Evolutionary conservation across 2,113 vertebrate genomes (phyloP), one percentile per base, ranked within the genome.

Genomic region (Clarias macrocephalus): DNA sequence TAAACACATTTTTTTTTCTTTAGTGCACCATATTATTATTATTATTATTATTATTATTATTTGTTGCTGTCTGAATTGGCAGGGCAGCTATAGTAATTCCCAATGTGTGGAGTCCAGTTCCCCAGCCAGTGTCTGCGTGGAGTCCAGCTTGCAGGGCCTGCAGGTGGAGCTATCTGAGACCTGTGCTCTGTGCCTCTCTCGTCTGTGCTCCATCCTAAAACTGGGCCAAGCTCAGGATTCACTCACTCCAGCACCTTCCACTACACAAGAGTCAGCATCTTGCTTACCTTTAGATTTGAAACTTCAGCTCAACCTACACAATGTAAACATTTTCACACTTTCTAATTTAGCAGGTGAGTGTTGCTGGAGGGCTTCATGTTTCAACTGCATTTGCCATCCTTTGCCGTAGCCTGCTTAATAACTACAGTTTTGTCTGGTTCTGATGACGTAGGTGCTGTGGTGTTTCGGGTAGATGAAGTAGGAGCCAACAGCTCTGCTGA

Each of bases 101-200:
- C 92, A 95, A 86, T 89, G 92, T 66, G 93, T 93, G 62, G 95
- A 93, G 10, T 94, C 93, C 0, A 87, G 92, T 88, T 95, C 96
- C 30, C 90, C 95, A 0, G 95, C 96, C 59, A 96, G 95, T 0
- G 91, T 97, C 9, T 96, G 94, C 84, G 87, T 99, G 89, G 96
- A 98, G 82, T 98, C 96, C 91, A 96, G 93, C 80, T 95, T 99
- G 86, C 96, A 95, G 65, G 97, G 98, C 15, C 90, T 99, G 88
- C 98, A 99, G 89, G 91, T 97, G 92, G 98, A 99, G 93, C 93
- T 96, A 0, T 99, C 98, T 0, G 98, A 99, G 66, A 97, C 97
- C 37, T 98, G 98, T 87, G 92, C 96, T 5, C 93, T 97, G 77
- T 99, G 98, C 92, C 94, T 99, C 70, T 97, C 97, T 90, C 96